Conservation (phyloP, 2,888 invertebrate species). For the Nudaria mundana region DNA sequence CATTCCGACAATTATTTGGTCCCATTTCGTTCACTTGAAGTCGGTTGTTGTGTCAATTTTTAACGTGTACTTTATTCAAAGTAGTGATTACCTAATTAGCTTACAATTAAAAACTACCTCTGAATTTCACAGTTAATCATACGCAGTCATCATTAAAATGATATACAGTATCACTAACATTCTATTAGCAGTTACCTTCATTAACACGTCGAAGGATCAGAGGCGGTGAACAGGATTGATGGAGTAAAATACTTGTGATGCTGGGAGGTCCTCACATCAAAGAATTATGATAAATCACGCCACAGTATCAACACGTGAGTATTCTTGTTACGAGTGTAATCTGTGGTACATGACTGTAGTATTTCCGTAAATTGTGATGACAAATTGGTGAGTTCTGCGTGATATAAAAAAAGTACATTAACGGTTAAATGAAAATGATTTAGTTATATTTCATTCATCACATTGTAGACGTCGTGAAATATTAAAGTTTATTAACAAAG, state of each 20-base stretch:
- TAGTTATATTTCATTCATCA: neutral
- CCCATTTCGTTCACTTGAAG: no score
- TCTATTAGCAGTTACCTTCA: conserved; percentile 13
- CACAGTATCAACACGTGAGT: conserved; percentile 37
- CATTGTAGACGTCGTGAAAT: no score
- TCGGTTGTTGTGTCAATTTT: no score
- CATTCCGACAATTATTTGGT: no score
- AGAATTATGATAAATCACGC: conserved; percentile 36
- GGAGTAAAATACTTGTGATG: conserved; percentile 20
- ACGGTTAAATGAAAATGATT: neutral
- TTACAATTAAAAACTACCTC: neutral
- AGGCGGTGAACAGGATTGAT: conserved; percentile 12
- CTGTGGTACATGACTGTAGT: conserved; percentile 22
- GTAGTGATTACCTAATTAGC: no score
- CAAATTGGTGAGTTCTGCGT: conserved; percentile 2
- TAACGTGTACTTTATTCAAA: no score
- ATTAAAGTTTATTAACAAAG: no score
- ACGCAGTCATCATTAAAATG: conserved; percentile 21
- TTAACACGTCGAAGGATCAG: conserved; percentile 21
- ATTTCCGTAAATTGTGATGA: conserved; percentile 13
- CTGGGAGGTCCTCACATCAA: conserved; percentile 31
- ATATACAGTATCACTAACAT: conserved; percentile 10
- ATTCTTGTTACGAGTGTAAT: conserved; percentile 14
- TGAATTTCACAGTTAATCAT: conserved; percentile 3
- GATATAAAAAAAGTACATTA: neutral